Evolutionary conservation across 30 jellyfish, hydroid and myxozoan species (phyloP).

Genomic region (Morbakka virulenta): DNA sequence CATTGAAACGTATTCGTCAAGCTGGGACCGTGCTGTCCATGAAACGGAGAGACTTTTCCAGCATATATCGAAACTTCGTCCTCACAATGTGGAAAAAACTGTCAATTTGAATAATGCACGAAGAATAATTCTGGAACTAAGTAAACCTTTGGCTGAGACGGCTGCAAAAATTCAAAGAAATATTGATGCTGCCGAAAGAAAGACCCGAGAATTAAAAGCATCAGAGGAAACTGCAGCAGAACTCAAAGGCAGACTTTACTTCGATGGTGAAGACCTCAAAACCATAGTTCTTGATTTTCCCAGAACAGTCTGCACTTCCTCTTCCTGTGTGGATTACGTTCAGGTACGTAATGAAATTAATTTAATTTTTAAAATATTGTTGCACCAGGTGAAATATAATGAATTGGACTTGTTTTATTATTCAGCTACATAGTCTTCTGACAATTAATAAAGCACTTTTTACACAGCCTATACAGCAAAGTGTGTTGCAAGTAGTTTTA

Average conservation of each 20-base stretch:
- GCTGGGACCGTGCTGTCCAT: constrained; percentile 60
- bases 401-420: too few species aligned
- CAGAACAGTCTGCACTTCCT: constrained; percentile 48
- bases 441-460: too few species aligned
- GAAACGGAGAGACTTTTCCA: constrained; percentile 44
- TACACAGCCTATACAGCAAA: too few species aligned
- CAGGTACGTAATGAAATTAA: constrained; percentile 16
- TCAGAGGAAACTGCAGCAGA: constrained; percentile 47
- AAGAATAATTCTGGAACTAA: constrained; percentile 35
- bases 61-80: constrained; percentile 27
- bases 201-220: constrained; percentile 20
- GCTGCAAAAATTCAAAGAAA: constrained; percentile 41
- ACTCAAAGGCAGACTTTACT: constrained; percentile 19
- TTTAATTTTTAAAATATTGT: background rate
- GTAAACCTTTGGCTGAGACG: constrained; percentile 60
- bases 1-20: constrained; percentile 53
- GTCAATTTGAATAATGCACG: constrained; percentile 57
- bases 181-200: constrained; percentile 40
- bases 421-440: too few species aligned
- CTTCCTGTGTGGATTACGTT: constrained; percentile 39
- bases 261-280: constrained; percentile 27
- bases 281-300: constrained; percentile 28
- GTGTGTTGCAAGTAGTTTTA: too few species aligned
- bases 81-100: constrained; percentile 45
- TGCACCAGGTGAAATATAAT: too few species aligned